Base-by-base conservation (phyloP, 1,140 invertebrate species). In the Trichonephila inaurata region DNA sequence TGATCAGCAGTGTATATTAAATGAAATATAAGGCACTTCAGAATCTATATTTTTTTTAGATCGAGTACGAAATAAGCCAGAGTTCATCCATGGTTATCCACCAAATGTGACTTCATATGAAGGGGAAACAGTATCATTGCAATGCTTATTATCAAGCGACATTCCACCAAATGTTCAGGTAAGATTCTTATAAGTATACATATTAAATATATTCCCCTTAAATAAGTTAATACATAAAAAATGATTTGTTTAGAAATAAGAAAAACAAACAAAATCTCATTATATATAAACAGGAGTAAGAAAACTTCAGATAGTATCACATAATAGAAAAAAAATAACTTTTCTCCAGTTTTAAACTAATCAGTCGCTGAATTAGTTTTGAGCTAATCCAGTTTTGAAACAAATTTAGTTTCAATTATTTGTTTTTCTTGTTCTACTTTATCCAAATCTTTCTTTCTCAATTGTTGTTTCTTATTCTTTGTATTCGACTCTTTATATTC, bases 111-210 rank as follows among this genome's bases (percentile, higher is more conserved):
- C 93, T 66, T 69, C 88, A 2, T 60, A 85, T 58, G 88, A 40
- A 21, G 93, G 81, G 5, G 93, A 94, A 66, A 60, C 93, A 10
- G 72, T 66, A 28, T 60, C 93, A 19, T 33, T 94, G 21, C 87
- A 90, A 60, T 94, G 93, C 44, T 83, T 94, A 40, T 24, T 94
- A 21, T 51, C 88, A 19, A 94, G 93, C 33, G 94, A 94, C 83
- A 90, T 72, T 72, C 89, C 90, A 64, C 94, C 90, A n/a, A 64
- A 94, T 69, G 91, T 94, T 21, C 89, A 94, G 61, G 94, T 94
- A 92, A 92, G 61, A 33, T 40, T 40, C 33, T 3, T 51, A 51
- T 51, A 51, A 51, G 0, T 51, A 51, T 12, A 51, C 7, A 51
- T 51, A 40, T 40, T 40, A 10, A 51, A 51, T 51, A 40, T 51